phyloP scores from a whole-genome alignment of 1,140 invertebrate genomes.

The Caerostris extrusa region DNA sequence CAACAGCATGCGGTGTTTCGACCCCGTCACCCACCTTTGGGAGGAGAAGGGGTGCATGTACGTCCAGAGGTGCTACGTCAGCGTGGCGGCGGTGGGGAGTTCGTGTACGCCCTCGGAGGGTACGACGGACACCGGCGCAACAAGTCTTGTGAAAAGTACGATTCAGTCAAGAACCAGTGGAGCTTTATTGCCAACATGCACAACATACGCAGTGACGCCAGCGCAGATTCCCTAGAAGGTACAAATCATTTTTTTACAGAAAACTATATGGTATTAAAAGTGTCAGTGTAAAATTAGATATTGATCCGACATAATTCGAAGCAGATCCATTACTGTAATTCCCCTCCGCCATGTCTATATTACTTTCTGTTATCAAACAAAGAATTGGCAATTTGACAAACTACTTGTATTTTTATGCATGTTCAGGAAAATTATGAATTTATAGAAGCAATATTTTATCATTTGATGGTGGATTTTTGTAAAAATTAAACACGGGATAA shows the following conservation, averaged over 20 bases:
- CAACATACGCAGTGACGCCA: slow-evolving; percentile 80
- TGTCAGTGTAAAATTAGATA: too few relatives aligned
- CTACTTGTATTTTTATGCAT: too few relatives aligned
- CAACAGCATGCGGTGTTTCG: slow-evolving; percentile 87
- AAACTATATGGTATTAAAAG: too few relatives aligned
- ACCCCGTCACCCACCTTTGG: slow-evolving; percentile 86
- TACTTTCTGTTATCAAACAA: too few relatives aligned
- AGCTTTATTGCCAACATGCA: slow-evolving; percentile 80
- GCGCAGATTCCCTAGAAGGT: slow-evolving; percentile 79
- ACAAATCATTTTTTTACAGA: background rate
- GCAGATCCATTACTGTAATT: too few relatives aligned
- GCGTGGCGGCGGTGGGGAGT: slow-evolving; percentile 85
- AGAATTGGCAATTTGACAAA: too few relatives aligned
- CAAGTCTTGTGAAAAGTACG: slow-evolving; percentile 82
- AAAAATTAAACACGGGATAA: too few relatives aligned
- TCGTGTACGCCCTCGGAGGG: slow-evolving; percentile 83
- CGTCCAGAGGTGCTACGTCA: slow-evolving; percentile 88
- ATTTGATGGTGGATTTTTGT: too few relatives aligned
- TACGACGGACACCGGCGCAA: slow-evolving; percentile 83
- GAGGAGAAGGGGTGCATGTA: slow-evolving; percentile 88
- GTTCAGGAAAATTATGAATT: too few relatives aligned
- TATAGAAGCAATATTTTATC: too few relatives aligned
- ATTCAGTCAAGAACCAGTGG: slow-evolving; percentile 81
- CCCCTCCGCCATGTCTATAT: too few relatives aligned
- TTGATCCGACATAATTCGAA: too few relatives aligned